Conservation (phyloP, 2,797 vertebrate species). For the Threskiornis aethiopicus region DNA sequence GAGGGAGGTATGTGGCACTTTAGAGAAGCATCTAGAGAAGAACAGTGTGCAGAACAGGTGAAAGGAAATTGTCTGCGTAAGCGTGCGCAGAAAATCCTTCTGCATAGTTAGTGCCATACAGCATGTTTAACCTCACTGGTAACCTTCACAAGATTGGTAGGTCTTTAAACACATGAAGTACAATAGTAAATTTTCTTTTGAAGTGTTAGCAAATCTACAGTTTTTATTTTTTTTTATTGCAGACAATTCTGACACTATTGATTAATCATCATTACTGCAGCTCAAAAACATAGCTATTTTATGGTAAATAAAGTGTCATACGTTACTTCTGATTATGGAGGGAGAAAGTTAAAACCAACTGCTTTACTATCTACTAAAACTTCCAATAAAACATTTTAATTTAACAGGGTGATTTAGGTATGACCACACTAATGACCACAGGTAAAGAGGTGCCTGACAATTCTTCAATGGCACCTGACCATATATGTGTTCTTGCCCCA, state of each 20-base stretch:
- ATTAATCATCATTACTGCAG: background rate
- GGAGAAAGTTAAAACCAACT: background rate
- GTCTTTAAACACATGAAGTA: background rate
- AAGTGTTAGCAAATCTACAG: background rate
- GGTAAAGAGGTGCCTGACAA: background rate
- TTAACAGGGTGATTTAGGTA: background rate
- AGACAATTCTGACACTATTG: background rate
- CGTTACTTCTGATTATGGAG: background rate
- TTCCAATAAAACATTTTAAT: background rate
- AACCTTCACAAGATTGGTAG: background rate
- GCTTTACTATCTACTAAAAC: background rate
- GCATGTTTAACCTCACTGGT: background rate
- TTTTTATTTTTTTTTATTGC: background rate
- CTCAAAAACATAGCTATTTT: background rate
- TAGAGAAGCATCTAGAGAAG: background rate
- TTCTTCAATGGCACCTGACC: background rate
- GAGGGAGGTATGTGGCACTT: background rate
- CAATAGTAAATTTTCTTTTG: background rate
- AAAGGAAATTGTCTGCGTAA: background rate
- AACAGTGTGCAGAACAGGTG: background rate
- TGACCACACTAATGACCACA: background rate
- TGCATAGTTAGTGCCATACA: background rate
- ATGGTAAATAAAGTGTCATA: background rate
- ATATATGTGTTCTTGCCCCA: fast-evolving
- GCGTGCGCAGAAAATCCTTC: background rate